Conservation (phyloP, 2,797 vertebrate species). For the Xerus rutilus region DNA sequence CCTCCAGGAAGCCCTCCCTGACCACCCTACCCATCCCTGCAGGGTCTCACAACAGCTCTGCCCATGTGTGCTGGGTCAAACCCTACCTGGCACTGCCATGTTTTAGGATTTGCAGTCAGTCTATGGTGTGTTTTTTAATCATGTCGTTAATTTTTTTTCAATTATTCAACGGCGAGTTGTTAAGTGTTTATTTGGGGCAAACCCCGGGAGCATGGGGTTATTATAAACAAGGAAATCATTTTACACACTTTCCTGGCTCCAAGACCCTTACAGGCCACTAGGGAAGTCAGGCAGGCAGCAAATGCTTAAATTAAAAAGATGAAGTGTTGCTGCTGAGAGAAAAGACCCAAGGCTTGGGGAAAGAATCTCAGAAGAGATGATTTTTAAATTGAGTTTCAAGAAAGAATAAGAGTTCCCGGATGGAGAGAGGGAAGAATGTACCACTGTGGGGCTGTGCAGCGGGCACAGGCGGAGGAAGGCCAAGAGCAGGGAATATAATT, state of each 20-base stretch:
- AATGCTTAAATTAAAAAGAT: background rate
- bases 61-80: background rate
- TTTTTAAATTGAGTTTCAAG: background rate
- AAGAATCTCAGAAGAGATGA: background rate
- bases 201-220: background rate
- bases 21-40: background rate
- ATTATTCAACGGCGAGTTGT: background rate
- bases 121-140: background rate
- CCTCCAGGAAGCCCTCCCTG: slow-evolving; percentile 56
- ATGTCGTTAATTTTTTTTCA: background rate
- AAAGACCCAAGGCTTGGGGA: background rate
- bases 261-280: background rate
- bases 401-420: background rate
- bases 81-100: background rate
- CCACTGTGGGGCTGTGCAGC: background rate
- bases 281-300: background rate
- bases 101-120: background rate
- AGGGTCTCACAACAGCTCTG: background rate
- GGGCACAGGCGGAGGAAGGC: too few species aligned
- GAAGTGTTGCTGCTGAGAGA: background rate
- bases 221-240: background rate
- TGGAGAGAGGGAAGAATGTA: background rate
- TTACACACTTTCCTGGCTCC: background rate
- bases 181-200: background rate
- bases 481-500: too few species aligned